phyloP scores from a whole-genome alignment of 2,113 vertebrate genomes.

The Gasterosteus aculeatus region DNA sequence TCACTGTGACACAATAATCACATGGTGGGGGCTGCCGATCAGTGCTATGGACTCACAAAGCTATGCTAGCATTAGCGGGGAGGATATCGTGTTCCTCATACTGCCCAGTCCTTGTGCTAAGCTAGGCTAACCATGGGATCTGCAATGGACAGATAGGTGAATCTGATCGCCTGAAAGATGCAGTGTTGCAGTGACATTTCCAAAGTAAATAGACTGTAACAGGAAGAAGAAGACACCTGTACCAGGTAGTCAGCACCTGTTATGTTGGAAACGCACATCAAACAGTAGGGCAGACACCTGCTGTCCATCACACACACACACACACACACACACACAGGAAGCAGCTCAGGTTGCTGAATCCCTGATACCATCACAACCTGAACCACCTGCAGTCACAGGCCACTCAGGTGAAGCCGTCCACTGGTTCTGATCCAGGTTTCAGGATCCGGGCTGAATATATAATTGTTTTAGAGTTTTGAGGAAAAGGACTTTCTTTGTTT shows the following conservation, averaged over 20 bases:
- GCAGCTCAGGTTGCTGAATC: constrained; percentile 55
- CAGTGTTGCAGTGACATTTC: background rate
- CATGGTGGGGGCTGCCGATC: background rate
- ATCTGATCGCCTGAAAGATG: too few relatives aligned
- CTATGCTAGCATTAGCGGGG: background rate
- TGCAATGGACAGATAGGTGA: background rate
- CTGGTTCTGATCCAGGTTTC: background rate
- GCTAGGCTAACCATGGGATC: background rate
- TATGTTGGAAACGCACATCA: constrained; percentile 43
- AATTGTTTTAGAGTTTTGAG: too few relatives aligned
- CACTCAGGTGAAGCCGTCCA: background rate
- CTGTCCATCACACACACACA: constrained; percentile 3
- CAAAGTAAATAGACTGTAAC: background rate
- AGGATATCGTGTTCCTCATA: background rate
- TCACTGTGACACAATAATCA: background rate
- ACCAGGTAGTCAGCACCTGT: background rate
- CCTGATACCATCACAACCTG: constrained; percentile 60
- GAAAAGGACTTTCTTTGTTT: too few relatives aligned
- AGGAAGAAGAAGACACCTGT: constrained; percentile 29
- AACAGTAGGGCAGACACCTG: background rate
- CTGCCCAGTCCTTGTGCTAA: background rate
- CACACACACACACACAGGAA: constrained; percentile 37
- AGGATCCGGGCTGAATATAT: too few relatives aligned
- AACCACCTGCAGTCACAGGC: background rate
- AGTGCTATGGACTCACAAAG: background rate